phyloP scores from a whole-genome alignment of 2,888 invertebrate genomes.

The Actias luna region DNA sequence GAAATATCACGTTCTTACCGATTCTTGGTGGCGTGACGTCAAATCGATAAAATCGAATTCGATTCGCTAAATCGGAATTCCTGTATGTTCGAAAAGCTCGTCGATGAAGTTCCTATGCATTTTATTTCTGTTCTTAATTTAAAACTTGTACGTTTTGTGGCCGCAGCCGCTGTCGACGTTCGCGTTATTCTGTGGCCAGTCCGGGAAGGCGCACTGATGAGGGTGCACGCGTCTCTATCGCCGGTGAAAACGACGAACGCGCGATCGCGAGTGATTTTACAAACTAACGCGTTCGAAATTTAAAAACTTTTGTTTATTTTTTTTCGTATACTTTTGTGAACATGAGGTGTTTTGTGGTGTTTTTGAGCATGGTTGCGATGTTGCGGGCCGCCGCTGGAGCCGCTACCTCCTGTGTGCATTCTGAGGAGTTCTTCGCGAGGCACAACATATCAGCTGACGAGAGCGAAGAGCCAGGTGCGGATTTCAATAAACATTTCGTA shows the following conservation, averaged over 20 bases:
- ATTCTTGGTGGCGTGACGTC: constrained; percentile 43
- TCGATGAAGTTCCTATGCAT: constrained; percentile 38
- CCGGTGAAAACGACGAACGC: constrained; percentile 45
- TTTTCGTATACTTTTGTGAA: constrained; percentile 50
- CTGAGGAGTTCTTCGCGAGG: constrained; percentile 67
- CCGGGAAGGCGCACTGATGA: constrained; percentile 70
- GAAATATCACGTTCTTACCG: constrained; percentile 32
- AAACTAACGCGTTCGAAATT: constrained; percentile 48
- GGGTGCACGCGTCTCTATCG: constrained; percentile 64
- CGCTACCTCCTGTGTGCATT: constrained; percentile 56
- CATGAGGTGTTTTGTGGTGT: constrained; percentile 72
- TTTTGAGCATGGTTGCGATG: constrained; percentile 57
- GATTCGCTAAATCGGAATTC: constrained; percentile 50
- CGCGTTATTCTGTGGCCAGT: constrained; percentile 47
- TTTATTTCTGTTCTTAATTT: constrained; percentile 67
- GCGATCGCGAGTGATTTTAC: constrained; percentile 65
- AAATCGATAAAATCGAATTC: constrained; percentile 41
- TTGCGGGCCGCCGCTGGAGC: constrained; percentile 51
- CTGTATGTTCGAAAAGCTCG: constrained; percentile 53
- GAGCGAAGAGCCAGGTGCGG: constrained; percentile 71
- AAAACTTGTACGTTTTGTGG: constrained; percentile 49
- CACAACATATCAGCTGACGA: constrained; percentile 78
- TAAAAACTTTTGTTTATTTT: constrained; percentile 45
- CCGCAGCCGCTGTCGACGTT: constrained; percentile 38
- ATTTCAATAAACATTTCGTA: constrained; percentile 40